Percentiles rank a stretch among this genome's conserved stretches.
These are phyloP conservation scores for Circaetus cinerascens DNA, from an alignment of 2,113 vertebrate species.

Conservation along the genomic window DNA sequence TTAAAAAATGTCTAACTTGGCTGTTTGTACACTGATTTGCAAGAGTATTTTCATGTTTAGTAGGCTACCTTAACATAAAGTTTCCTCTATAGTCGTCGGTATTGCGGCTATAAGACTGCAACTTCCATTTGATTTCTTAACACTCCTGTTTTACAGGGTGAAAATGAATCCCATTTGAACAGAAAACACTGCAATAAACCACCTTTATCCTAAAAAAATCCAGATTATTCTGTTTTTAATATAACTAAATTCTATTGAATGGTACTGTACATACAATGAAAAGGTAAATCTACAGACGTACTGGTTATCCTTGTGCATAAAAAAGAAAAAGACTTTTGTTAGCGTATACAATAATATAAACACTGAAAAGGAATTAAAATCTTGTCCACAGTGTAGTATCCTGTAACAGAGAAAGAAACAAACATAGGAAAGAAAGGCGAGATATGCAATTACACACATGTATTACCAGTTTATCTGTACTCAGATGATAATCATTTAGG, in stretches of 20 bases:
- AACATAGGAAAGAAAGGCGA: not conserved
- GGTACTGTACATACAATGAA: not conserved
- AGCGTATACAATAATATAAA: not conserved
- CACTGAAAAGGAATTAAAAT: not conserved
- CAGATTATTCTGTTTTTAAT: not conserved
- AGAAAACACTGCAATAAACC: not conserved
- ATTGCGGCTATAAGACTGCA: not conserved
- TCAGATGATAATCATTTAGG: not conserved
- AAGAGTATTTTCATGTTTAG: not conserved
- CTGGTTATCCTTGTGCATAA: not conserved
- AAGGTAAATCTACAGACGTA: not conserved
- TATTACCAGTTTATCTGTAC: not conserved
- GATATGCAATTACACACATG: not conserved
- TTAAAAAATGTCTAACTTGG: not conserved
- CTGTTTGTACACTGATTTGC: not conserved
- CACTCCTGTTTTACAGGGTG: not conserved
- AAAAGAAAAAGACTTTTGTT: not conserved
- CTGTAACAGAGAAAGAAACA: not conserved
- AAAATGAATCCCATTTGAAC: not conserved
- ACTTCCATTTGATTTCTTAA: not conserved
- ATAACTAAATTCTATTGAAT: not conserved
- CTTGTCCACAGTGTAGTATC: not conserved
- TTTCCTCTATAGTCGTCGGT: not conserved
- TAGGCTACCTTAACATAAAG: not conserved
- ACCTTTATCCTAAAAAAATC: not conserved